Conservation (phyloP, 2,113 vertebrate species). For the Hippolais icterina region DNA sequence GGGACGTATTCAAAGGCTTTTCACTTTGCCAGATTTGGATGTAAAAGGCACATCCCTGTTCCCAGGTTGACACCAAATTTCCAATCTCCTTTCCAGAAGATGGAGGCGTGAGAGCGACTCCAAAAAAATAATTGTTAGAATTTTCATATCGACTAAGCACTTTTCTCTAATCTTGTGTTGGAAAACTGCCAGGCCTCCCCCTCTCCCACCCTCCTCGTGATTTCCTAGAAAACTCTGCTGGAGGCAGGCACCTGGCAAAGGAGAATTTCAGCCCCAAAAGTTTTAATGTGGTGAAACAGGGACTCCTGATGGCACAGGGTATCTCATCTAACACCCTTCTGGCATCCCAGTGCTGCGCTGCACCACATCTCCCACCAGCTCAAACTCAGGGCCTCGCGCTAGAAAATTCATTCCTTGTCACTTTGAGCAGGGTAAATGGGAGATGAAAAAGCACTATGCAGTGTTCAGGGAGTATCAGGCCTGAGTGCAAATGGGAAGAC, state of each 20-base stretch:
- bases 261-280: background rate
- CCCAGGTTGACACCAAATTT: constrained; percentile 37
- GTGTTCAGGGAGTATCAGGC: background rate
- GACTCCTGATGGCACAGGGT: background rate
- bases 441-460: background rate
- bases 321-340: background rate
- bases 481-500: background rate
- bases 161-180: constrained; percentile 45
- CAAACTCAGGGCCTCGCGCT: background rate
- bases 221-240: constrained; percentile 28
- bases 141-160: constrained; percentile 11
- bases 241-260: constrained; percentile 27
- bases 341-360: background rate
- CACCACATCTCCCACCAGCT: background rate
- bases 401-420: background rate
- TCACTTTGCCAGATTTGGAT: background rate
- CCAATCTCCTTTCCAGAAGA: constrained; percentile 6
- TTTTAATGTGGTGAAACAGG: background rate
- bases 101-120: background rate
- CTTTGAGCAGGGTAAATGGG: background rate
- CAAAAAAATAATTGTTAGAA: background rate
- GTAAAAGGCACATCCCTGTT: constrained; percentile 4
- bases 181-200: background rate
- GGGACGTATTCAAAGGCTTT: constrained; percentile 10
- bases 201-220: background rate